A percentile compares a stretch with the other conserved stretches of the same genome.
Evolutionary conservation across 2,888 invertebrate genomes (phyloP).

Genomic region (Eulithis prunata): DNA sequence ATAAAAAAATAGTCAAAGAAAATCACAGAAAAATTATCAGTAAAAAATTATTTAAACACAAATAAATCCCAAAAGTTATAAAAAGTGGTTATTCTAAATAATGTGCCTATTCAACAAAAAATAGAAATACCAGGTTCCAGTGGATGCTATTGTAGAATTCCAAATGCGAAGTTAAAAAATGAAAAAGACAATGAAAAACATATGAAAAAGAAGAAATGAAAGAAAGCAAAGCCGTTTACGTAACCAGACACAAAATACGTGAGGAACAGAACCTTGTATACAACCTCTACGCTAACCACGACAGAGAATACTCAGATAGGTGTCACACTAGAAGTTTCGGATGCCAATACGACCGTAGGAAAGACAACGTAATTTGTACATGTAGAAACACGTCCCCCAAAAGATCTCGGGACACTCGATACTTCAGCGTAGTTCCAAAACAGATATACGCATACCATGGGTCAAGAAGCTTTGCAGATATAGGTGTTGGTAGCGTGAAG

Average conservation of each 20-base stretch:
- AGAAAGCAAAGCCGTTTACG: constrained; percentile 58
- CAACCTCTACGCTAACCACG: constrained; percentile 29
- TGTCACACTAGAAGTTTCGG: constrained; percentile 49
- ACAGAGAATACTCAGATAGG: constrained; percentile 30
- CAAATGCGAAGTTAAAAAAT: constrained; percentile 33
- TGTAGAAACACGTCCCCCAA: constrained; percentile 43
- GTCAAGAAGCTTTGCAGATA: constrained; percentile 54
- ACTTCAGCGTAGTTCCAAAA: constrained; percentile 47
- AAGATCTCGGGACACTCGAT: constrained; percentile 43
- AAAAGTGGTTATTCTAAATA: neutral
- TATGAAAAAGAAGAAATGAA: constrained; percentile 60
- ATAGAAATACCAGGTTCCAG: neutral
- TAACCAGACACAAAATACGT: constrained; percentile 46
- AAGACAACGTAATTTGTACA: constrained; percentile 50
- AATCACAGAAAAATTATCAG: constrained; percentile 23
- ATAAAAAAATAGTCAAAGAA: constrained; percentile 9
- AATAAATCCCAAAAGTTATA: neutral
- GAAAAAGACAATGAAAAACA: constrained; percentile 57
- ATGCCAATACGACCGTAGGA: constrained; percentile 57
- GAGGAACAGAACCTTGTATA: constrained; percentile 39
- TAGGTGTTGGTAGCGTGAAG: constrained; percentile 64
- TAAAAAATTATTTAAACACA: constrained; percentile 8
- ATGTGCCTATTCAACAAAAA: neutral
- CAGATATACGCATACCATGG: constrained; percentile 53
- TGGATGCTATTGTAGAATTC: too few relatives aligned